Conservation (phyloP, 1,140 invertebrate species). For the Hylaeus volcanicus region DNA sequence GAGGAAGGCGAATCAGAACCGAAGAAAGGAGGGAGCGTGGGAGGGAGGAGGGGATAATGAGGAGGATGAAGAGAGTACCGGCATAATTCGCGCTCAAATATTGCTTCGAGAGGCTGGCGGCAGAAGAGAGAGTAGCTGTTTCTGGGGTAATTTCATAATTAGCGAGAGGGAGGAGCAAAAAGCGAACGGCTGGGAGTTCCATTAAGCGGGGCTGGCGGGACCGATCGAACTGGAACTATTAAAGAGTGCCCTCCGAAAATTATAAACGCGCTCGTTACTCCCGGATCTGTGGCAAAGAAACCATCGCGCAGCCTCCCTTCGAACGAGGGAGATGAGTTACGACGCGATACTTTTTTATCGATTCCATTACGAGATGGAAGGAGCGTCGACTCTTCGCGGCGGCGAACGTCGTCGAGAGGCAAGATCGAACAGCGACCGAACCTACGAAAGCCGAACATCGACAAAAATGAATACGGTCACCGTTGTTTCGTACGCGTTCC, state of each 20-base stretch:
- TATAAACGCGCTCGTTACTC: conserved; percentile 56
- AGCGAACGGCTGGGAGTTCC: conserved; percentile 47
- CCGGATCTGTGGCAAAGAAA: neutral
- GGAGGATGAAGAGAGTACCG: conserved; percentile 62
- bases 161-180: conserved; percentile 48
- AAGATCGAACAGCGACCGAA: neutral
- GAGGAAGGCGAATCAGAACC: neutral
- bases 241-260: conserved; percentile 49
- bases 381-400: neutral
- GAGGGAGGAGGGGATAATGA: conserved; percentile 56
- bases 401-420: neutral
- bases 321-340: conserved; percentile 22
- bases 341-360: conserved; percentile 13
- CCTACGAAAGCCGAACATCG: neutral
- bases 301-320: neutral
- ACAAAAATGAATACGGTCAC: too few relatives aligned
- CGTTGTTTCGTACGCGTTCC: too few relatives aligned
- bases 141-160: conserved; percentile 64
- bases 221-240: conserved; percentile 52
- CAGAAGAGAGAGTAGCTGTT: conserved; percentile 31
- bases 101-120: conserved; percentile 39
- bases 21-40: conserved; percentile 5
- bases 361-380: neutral
- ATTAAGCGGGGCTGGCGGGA: conserved; percentile 41
- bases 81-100: conserved; percentile 68